A percentile compares a stretch with the other conserved stretches of the same genome.
Conservation (phyloP, 2,113 vertebrate species). For the Myxocyprinus asiaticus region DNA sequence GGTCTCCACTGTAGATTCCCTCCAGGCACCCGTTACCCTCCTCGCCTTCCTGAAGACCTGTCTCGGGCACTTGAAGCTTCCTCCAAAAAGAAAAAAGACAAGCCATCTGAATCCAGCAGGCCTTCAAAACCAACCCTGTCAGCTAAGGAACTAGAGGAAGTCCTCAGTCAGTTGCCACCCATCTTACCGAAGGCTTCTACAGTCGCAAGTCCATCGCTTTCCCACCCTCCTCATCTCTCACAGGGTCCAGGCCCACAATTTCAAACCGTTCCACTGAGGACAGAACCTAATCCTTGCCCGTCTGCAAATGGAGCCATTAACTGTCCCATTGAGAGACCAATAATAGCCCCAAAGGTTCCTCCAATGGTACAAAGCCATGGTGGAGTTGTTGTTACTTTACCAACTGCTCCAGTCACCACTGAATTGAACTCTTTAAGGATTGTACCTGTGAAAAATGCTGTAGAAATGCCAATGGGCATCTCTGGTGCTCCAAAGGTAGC, state of each 20-base stretch:
- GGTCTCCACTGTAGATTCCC: slow-evolving; percentile 52
- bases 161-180: slow-evolving; percentile 39
- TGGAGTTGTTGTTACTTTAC: not conserved
- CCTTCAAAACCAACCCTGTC: slow-evolving; percentile 12
- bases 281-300: not conserved
- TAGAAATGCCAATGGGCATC: not conserved
- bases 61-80: slow-evolving; percentile 68
- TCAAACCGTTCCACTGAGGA: not conserved
- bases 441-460: slow-evolving; percentile 1
- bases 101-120: slow-evolving; percentile 58
- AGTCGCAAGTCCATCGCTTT: not conserved
- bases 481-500: slow-evolving; percentile 18
- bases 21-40: slow-evolving; percentile 70
- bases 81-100: slow-evolving; percentile 35
- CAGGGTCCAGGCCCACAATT: not conserved
- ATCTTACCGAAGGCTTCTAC: slow-evolving; percentile 36
- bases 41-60: slow-evolving; percentile 76
- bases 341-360: not conserved
- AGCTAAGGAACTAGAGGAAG: not conserved
- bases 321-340: not conserved
- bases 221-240: not conserved
- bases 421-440: not conserved
- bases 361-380: not conserved
- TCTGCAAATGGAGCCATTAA: not conserved
- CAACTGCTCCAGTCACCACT: not conserved